A percentile compares a stretch with the other conserved stretches of the same genome.
Conservation (phyloP, 2,888 invertebrate species). For the Sialis fuliginosa region DNA sequence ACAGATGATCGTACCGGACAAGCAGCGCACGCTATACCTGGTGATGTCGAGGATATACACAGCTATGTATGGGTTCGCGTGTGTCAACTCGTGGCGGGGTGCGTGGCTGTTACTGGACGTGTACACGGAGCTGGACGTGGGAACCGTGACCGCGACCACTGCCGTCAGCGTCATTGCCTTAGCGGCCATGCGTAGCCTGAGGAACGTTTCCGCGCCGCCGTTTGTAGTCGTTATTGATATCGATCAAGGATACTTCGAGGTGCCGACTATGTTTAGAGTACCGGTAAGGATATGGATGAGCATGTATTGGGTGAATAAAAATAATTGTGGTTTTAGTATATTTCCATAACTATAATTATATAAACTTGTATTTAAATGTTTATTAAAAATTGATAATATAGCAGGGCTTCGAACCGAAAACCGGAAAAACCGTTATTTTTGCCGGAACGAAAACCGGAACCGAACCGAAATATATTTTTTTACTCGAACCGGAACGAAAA, state of each 20-base stretch:
- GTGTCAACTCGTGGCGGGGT: constrained; percentile 79
- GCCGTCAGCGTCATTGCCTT: constrained; percentile 48
- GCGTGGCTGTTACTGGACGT: constrained; percentile 62
- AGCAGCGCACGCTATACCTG: constrained; percentile 48
- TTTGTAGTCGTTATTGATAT: constrained; percentile 60
- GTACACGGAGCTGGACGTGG: constrained; percentile 39
- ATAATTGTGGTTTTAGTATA: too few relatives aligned
- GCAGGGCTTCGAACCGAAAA: too few relatives aligned
- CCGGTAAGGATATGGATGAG: constrained; percentile 39
- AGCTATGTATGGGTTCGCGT: constrained; percentile 54
- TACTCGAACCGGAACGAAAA: too few relatives aligned
- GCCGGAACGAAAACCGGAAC: too few relatives aligned
- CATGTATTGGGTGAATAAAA: background rate
- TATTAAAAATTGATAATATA: too few relatives aligned
- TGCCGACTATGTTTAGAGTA: constrained; percentile 69
- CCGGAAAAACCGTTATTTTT: too few relatives aligned
- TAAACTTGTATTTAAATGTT: too few relatives aligned
- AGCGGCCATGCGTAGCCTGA: constrained; percentile 46
- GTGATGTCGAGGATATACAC: constrained; percentile 57
- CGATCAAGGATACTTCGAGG: constrained; percentile 62
- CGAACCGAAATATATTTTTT: too few relatives aligned
- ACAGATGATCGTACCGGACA: constrained; percentile 44
- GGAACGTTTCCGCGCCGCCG: constrained; percentile 71
- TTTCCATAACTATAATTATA: too few relatives aligned
- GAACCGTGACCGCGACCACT: constrained; percentile 40